These are phyloP conservation scores for Pangasius sanitwongsei DNA, from an alignment of 2,797 vertebrate species.

Conservation along the genomic window DNA sequence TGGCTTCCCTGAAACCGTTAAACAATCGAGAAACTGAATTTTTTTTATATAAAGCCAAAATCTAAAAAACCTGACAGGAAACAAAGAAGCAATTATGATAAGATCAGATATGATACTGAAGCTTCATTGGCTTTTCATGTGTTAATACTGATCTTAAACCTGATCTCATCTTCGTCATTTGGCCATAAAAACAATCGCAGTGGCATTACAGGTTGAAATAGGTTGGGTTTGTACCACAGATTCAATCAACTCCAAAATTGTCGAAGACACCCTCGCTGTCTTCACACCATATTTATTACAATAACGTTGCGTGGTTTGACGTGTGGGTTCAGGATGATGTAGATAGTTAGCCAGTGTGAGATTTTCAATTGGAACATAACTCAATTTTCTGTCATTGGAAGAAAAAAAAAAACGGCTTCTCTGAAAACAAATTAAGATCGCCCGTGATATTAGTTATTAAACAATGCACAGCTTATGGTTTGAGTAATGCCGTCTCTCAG, in stretches of 20 bases:
- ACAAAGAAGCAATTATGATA: background rate
- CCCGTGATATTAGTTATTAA: constrained; percentile 43
- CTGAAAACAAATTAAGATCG: constrained; percentile 21
- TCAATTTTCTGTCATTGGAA: background rate
- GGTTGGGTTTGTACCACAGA: background rate
- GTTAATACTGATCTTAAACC: background rate
- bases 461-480: constrained; percentile 30
- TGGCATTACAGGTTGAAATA: background rate
- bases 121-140: background rate
- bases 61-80: background rate
- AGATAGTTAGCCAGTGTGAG: background rate
- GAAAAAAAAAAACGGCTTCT: background rate
- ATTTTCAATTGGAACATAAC: constrained; percentile 12
- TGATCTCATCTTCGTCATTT: background rate
- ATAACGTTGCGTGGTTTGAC: background rate
- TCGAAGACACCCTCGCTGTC: background rate
- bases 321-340: background rate
- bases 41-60: background rate
- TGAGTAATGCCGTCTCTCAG: constrained; percentile 37
- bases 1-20: background rate
- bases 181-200: background rate
- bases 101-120: background rate
- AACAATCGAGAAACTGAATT: background rate
- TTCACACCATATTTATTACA: background rate
- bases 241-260: background rate